These are phyloP conservation scores for Ips nitidus DNA, from an alignment of 1,140 invertebrate species.

Conservation along the genomic window DNA sequence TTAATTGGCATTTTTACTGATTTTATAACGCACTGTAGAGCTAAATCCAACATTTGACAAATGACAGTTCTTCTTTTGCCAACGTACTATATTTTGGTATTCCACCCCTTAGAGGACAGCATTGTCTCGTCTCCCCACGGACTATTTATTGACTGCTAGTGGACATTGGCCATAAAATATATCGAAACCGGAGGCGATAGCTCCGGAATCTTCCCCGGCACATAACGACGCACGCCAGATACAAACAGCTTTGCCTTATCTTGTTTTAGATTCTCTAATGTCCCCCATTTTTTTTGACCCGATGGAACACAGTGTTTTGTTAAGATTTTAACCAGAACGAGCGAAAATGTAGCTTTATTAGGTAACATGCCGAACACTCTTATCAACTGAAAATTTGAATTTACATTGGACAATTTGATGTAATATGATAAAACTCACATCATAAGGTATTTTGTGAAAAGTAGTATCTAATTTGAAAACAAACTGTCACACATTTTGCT, in stretches of 20 bases:
- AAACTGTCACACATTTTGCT: too few species aligned
- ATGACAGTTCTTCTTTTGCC: too few species aligned
- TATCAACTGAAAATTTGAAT: too few species aligned
- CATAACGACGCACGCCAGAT: conserved; percentile 45
- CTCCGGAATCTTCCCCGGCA: conserved; percentile 20
- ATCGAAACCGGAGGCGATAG: conserved; percentile 44
- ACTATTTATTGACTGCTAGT: conserved; percentile 50
- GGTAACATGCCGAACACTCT: too few species aligned
- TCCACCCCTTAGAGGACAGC: conserved; percentile 18
- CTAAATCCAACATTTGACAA: too few species aligned
- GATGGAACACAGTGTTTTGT: not conserved
- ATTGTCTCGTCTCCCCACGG: conserved; percentile 10
- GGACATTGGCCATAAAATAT: conserved; percentile 50
- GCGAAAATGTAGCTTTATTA: too few species aligned
- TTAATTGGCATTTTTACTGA: too few species aligned
- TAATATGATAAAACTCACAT: too few species aligned
- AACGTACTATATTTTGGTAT: conserved; percentile 1
- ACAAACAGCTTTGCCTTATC: conserved; percentile 36
- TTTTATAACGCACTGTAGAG: too few species aligned
- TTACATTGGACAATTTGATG: too few species aligned
- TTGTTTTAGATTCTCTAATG: conserved; percentile 23
- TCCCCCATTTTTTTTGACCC: not conserved
- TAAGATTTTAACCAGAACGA: not conserved
- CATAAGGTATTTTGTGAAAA: too few species aligned
- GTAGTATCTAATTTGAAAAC: too few species aligned